A percentile compares a stretch with the other conserved stretches of the same genome.
Evolutionary conservation across 2,113 vertebrate genomes (phyloP).

Genomic region (Aplodontia rufa): DNA sequence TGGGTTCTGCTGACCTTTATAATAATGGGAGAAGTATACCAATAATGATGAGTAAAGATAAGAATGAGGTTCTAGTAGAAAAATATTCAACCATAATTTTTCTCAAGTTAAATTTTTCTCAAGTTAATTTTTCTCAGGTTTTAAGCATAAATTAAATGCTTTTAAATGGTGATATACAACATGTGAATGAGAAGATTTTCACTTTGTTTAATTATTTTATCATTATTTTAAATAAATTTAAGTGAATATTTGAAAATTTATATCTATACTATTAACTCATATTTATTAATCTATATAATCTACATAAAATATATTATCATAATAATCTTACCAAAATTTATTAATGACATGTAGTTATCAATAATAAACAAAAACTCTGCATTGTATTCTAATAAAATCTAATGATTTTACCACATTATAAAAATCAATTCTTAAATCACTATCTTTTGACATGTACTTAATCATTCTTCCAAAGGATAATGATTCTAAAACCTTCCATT

Average conservation of each 20-base stretch:
- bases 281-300: not conserved
- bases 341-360: not conserved
- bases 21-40: slow-evolving; percentile 63
- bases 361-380: not conserved
- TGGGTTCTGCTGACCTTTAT: slow-evolving; percentile 54
- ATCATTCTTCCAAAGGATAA: not conserved
- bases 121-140: not conserved
- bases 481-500: not conserved
- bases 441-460: not conserved
- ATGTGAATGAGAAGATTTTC: not conserved
- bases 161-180: not conserved
- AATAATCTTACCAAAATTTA: not conserved
- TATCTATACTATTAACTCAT: not conserved
- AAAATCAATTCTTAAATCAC: not conserved
- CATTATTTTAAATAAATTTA: not conserved
- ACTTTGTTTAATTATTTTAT: not conserved
- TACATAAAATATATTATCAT: not conserved
- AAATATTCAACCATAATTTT: slow-evolving; percentile 33
- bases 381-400: not conserved
- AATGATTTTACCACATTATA: not conserved
- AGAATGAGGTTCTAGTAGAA: slow-evolving; percentile 49
- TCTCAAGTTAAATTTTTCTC: slow-evolving; percentile 22
- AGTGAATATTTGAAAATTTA: not conserved
- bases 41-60: slow-evolving; percentile 32
- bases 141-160: not conserved